Base-by-base conservation (phyloP, 2,113 vertebrate species). In the Calypte anna region DNA sequence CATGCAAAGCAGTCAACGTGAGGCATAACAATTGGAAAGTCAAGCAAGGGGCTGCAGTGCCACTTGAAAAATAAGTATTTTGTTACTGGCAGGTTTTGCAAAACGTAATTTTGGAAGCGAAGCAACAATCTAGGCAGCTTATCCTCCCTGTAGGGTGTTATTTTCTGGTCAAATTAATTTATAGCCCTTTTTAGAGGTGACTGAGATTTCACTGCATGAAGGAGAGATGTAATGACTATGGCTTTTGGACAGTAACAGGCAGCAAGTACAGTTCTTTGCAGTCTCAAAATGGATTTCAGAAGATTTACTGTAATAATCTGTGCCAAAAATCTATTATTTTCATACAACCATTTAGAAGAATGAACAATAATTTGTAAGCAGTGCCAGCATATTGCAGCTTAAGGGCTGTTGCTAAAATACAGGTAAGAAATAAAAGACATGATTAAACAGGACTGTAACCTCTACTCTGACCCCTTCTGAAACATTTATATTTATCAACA, bases 51-150 rank as follows among this genome's bases (percentile, higher is more conserved):
- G 90, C 76, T 82, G 82, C 57, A 80, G 63, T 63, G 44, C 27
- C 77, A 67, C 84, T 93, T 95, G 62, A 70, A 91, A 89, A 95
- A 79, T 63, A 67, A 82, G 88, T 28, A 50, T n/a, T 93, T 73
- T 91, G 85, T 85, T 94, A 95, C 78, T 58, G 59, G 74, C 61
- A 92, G 84, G 58, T 91, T 96, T 96, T 88, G 80, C 53, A 89
- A 96, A 94, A 91, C 11, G 10, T 68, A 72, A 91, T 66, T 90
- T 63, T 55, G 7, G 33, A 78, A 91, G n/a, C 20, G 53, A 97
- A 95, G 68, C 13, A 36, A 86, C 72, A 74, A 92, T 76, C 83
- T 95, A 8, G 43, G n/a, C 58, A 82, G 8, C 14, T 97, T 91
- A 84, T 75, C 68, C 51, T 92, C 78, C 68, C 61, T 85, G 55